Base-by-base conservation (phyloP, 2,888 invertebrate species). In the Acronicta alni region DNA sequence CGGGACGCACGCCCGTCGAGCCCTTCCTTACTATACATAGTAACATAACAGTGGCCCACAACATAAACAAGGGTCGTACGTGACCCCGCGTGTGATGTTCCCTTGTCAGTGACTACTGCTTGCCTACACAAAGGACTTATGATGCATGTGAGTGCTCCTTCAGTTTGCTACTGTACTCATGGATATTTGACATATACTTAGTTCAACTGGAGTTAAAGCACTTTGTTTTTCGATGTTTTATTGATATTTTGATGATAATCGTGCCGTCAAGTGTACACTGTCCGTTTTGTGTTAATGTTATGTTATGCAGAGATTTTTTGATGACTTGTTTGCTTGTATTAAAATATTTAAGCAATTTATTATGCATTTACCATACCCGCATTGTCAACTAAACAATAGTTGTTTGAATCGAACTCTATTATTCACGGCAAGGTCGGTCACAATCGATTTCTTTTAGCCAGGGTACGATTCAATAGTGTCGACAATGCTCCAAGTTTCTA, bases 111-210 rank as follows among this genome's bases (percentile, higher is more conserved):
- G 90, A 84, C 81, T 73, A 83, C 82, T 49, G 47, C 58, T 68
- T 48, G 75, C 62, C 68, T 76, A 64, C 71, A 77, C 69, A 77
- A 80, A 82, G 85, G 82, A 87, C 86, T 83, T 84, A 92, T 90
- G 89, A 93, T 93, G 93, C 93, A 93, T 87, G 93, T 93, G 78
- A 93, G 93, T 92, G 81, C 63, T 51, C 55, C 66, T 51, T 58
- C 52, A 14, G 53, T 72, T 72, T 66, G 49, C 66, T 69, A 62
- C 64, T 32, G 54, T 55, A 59, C 48, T 38, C 42, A 45, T 47
- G 45, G 63, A 66, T 51, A 51, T 45, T 45, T 20, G 45, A 30
- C 42, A 32, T 32, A 30, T 30, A 32, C 12, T 4, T 32, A 32
- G 32, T 12, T 26, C 26, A 9, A 26, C 0, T 8, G 1, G 9